These are phyloP conservation scores for Drosophila birchii DNA, from an alignment of 2,888 invertebrate genomes.

Conservation along the genomic window DNA sequence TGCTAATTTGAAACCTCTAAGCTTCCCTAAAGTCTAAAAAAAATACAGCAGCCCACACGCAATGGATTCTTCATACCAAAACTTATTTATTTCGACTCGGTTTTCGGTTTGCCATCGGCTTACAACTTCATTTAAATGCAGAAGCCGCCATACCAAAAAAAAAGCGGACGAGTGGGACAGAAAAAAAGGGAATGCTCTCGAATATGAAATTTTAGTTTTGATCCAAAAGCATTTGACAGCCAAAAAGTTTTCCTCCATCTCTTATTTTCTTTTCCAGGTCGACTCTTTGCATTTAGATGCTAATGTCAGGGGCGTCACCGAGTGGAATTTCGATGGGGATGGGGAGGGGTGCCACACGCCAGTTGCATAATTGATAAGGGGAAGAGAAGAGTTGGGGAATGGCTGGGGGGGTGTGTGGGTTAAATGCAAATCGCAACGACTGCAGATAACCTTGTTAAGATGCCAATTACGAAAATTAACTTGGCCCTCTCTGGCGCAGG, in stretches of 20 bases:
- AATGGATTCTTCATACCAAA: conserved; percentile 33
- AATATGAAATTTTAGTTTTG: conserved; percentile 75
- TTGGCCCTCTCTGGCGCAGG: conserved; percentile 58
- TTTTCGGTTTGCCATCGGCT: conserved; percentile 39
- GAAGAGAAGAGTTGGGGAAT: background rate
- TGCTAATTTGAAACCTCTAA: conserved; percentile 35
- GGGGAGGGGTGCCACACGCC: conserved; percentile 55
- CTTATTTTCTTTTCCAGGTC: conserved; percentile 2
- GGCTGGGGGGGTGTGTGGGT: background rate
- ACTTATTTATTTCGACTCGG: conserved; percentile 43
- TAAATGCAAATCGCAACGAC: conserved; percentile 68
- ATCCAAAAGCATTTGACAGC: conserved; percentile 73
- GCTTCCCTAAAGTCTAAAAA: conserved; percentile 17
- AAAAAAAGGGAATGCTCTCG: conserved; percentile 60
- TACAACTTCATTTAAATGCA: conserved; percentile 62
- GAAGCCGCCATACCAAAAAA: conserved; percentile 46
- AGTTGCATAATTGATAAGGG: conserved; percentile 74
- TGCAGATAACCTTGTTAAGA: conserved; percentile 80
- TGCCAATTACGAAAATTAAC: conserved; percentile 79
- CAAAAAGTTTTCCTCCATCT: conserved; percentile 31
- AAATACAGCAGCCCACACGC: conserved; percentile 34
- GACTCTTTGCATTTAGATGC: conserved; percentile 70
- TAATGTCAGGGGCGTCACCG: conserved; percentile 53
- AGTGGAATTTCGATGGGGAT: background rate
- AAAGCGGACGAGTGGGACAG: conserved; percentile 37